Evolutionary conservation across 2,888 invertebrate genomes (phyloP).

Genomic region (Argyresthia goedartella): DNA sequence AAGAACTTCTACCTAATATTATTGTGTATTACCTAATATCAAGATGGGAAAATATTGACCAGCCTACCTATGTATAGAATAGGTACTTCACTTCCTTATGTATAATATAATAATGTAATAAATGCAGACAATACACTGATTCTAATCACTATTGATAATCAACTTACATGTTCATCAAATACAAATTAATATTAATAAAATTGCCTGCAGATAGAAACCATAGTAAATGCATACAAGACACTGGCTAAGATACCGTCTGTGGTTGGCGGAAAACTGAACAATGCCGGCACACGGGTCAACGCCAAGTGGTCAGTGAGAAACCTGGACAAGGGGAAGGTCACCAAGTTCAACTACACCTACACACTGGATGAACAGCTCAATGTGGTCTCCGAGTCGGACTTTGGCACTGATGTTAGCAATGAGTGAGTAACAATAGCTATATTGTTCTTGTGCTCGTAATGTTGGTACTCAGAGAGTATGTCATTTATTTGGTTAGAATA

Average conservation of each 20-base stretch:
- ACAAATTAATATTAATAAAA: too few relatives aligned
- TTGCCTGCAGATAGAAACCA: slow-evolving; percentile 70
- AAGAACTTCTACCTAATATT: slow-evolving; percentile 16
- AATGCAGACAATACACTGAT: too few relatives aligned
- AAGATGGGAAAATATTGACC: too few relatives aligned
- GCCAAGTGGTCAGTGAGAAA: slow-evolving; percentile 77
- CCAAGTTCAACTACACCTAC: slow-evolving; percentile 69
- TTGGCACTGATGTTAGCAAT: slow-evolving; percentile 71
- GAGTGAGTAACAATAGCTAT: slow-evolving; percentile 72
- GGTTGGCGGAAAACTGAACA: slow-evolving; percentile 55
- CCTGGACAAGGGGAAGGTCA: slow-evolving; percentile 72
- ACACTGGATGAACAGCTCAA: slow-evolving; percentile 56
- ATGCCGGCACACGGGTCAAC: slow-evolving; percentile 49
- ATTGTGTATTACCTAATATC: slow-evolving; percentile 16
- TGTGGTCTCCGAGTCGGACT: slow-evolving; percentile 56
- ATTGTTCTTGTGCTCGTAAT: too few relatives aligned
- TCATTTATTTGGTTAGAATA: too few relatives aligned
- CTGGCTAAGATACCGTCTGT: slow-evolving; percentile 72
- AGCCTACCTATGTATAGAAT: too few relatives aligned
- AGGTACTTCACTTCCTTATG: too few relatives aligned
- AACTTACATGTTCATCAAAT: too few relatives aligned
- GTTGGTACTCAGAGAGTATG: too few relatives aligned
- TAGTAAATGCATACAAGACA: slow-evolving; percentile 72
- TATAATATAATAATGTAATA: too few relatives aligned
- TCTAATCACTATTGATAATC: too few relatives aligned